Percentiles rank a stretch among this genome's conserved stretches.
These are phyloP conservation scores for Tupiocoris notatus DNA, from an alignment of 2,888 invertebrate genomes.

Conservation along the genomic window DNA sequence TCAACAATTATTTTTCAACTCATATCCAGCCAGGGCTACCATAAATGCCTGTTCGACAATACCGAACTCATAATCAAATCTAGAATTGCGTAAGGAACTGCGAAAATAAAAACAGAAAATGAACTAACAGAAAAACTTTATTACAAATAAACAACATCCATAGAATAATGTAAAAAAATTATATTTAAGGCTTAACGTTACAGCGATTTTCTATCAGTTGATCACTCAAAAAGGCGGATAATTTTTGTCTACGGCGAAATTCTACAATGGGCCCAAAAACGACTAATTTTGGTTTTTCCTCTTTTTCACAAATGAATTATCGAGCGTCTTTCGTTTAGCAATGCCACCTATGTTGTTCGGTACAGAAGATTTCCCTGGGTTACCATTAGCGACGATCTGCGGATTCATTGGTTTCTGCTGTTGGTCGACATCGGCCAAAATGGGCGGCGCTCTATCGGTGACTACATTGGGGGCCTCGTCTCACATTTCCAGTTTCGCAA, in stretches of 20 bases:
- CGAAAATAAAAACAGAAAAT: background rate
- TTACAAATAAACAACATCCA: slow-evolving; percentile 28
- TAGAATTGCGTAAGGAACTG: no score
- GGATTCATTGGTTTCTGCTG: background rate
- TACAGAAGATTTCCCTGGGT: background rate
- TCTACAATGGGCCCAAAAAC: slow-evolving; percentile 6
- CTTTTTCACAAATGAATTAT: slow-evolving; percentile 19
- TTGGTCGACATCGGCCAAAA: background rate
- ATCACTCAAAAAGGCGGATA: background rate
- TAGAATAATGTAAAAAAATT: slow-evolving; percentile 27
- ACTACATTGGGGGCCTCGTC: slow-evolving; percentile 40
- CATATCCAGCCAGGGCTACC: no score
- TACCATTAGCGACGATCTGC: background rate
- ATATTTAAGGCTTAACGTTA: slow-evolving; percentile 21
- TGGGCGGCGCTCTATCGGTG: slow-evolving; percentile 25
- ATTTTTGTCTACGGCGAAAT: background rate
- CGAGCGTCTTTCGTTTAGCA: slow-evolving; percentile 11
- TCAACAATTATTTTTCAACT: no score
- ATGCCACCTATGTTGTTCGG: background rate
- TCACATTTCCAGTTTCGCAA: slow-evolving; percentile 77
- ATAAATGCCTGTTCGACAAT: no score
- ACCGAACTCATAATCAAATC: no score
- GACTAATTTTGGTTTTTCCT: slow-evolving; percentile 7
- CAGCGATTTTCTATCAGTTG: background rate
- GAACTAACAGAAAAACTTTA: slow-evolving; percentile 28